A percentile compares a stretch with the other conserved stretches of the same genome.
phyloP scores from a whole-genome alignment of 2,888 invertebrate genomes.

The Liodrosophila aerea region DNA sequence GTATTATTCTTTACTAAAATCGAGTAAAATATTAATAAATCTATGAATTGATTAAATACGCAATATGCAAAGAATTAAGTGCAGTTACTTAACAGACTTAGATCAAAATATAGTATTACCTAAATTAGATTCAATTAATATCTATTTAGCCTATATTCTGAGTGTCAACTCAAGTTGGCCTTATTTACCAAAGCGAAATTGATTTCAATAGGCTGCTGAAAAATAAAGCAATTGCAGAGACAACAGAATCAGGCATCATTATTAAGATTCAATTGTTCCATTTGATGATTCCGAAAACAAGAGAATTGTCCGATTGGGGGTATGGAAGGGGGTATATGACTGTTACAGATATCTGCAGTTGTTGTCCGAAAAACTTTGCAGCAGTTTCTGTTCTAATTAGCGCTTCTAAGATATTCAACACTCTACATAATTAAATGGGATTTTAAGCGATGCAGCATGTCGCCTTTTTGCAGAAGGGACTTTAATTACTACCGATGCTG shows the following conservation, averaged over 20 bases:
- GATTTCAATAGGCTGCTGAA: neutral
- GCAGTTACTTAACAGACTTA: too few species aligned
- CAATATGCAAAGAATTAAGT: too few species aligned
- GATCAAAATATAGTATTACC: too few species aligned
- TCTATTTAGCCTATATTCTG: too few species aligned
- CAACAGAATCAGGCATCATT: constrained; percentile 41
- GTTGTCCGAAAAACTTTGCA: constrained; percentile 61
- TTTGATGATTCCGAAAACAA: constrained; percentile 10
- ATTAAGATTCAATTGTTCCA: constrained; percentile 61
- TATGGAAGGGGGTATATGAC: constrained; percentile 1
- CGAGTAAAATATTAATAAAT: constrained; percentile 10
- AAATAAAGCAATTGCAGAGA: constrained; percentile 3
- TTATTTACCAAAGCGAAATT: too few species aligned
- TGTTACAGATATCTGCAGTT: constrained; percentile 33
- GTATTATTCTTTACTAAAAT: too few species aligned
- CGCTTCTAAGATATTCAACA: constrained; percentile 68
- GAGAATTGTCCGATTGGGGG: neutral
- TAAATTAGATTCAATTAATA: too few species aligned
- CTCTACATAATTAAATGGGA: constrained; percentile 75
- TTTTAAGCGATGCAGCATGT: constrained; percentile 61
- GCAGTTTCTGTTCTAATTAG: constrained; percentile 67
- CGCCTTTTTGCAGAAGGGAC: constrained; percentile 42
- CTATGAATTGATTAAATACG: too few species aligned
- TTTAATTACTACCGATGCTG: constrained; percentile 58
- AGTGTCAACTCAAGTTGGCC: too few species aligned